Percentiles rank a stretch among this genome's conserved stretches.
Evolutionary conservation across 1,140 invertebrate genomes (phyloP).

Genomic region (Drosophila punjabiensis): DNA sequence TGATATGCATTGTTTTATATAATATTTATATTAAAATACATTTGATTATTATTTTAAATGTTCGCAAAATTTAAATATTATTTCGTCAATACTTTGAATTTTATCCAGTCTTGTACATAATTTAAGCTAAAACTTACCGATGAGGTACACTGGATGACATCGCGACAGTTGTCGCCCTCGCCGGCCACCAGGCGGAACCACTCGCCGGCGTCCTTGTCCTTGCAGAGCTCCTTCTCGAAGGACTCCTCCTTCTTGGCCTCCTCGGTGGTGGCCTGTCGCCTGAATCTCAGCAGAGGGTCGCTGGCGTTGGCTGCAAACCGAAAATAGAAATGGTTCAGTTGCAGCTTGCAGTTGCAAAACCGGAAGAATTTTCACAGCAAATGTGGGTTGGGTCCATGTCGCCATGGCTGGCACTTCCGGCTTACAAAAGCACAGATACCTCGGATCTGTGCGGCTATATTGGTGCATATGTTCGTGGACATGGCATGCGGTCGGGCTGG

Average conservation of each 20-base stretch:
- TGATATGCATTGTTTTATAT: not conserved
- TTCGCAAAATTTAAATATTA: not conserved
- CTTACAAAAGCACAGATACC: constrained; percentile 64
- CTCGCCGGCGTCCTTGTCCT: constrained; percentile 97
- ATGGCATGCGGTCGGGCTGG: constrained; percentile 72
- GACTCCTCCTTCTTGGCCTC: constrained; percentile 92
- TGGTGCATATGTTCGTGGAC: constrained; percentile 24
- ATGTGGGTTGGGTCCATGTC: constrained; percentile 68
- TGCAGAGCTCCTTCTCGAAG: constrained; percentile 95
- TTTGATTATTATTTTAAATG: not conserved
- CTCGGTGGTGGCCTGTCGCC: constrained; percentile 87
- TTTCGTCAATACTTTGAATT: not conserved
- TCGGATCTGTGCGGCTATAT: constrained; percentile 10
- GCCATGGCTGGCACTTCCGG: constrained; percentile 71
- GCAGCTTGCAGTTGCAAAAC: constrained; percentile 47
- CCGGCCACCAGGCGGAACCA: constrained; percentile 96
- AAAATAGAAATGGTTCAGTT: constrained; percentile 33
- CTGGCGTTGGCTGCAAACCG: constrained; percentile 78
- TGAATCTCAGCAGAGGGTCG: constrained; percentile 86
- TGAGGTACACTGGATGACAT: constrained; percentile 97
- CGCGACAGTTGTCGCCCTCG: constrained; percentile 96
- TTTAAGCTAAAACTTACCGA: constrained; percentile 88
- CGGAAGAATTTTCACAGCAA: constrained; percentile 70
- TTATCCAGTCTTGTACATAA: too few species aligned
- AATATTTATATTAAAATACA: not conserved